Evolutionary conservation across 2,113 vertebrate species (phyloP).

Genomic region (Tonatia bakeri): DNA sequence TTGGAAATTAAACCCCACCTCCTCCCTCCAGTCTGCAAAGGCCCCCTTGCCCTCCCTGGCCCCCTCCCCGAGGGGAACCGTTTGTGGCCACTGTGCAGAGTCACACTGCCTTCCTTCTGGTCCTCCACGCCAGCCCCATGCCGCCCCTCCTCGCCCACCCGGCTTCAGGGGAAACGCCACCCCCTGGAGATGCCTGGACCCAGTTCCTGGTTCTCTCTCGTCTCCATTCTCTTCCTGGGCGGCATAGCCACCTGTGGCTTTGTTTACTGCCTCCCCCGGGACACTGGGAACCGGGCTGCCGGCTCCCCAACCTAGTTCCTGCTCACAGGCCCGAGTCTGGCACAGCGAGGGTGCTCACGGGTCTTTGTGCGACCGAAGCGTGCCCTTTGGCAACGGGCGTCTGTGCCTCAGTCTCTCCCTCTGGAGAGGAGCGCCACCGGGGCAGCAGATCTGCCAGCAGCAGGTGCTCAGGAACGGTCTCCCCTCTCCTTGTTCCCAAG

Average conservation of each 20-base stretch:
- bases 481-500: neutral
- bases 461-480: neutral
- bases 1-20: neutral
- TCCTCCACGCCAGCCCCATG: neutral
- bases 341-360: accelerated
- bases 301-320: neutral
- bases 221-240: neutral
- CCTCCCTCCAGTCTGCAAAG: neutral
- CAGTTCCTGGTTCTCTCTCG: neutral
- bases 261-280: neutral
- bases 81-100: accelerated
- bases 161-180: accelerated
- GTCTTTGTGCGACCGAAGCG: neutral
- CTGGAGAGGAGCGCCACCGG: neutral
- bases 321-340: neutral
- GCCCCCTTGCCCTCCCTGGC: neutral
- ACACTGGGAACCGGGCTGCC: neutral
- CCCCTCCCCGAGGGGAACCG: neutral
- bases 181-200: neutral
- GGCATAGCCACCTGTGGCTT: neutral
- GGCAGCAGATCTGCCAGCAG: too few species aligned
- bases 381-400: neutral
- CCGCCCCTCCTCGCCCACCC: neutral
- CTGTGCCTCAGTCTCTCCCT: neutral
- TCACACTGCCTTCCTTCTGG: neutral